Base-by-base conservation (phyloP, 2,888 invertebrate species). In the Embidobia sp. region DNA sequence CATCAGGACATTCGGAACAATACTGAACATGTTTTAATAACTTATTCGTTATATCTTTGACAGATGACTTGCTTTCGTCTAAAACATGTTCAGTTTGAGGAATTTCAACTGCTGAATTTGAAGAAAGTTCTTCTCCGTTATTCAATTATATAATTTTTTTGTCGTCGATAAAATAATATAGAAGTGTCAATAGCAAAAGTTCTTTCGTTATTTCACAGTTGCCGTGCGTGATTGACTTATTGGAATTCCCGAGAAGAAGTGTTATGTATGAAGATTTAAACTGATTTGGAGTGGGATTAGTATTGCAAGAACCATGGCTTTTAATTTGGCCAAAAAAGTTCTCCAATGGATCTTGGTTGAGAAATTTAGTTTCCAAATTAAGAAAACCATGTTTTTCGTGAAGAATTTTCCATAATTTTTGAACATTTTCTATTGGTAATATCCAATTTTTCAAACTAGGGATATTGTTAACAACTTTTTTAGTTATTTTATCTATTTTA, bases 271-370 rank as follows among this genome's bases (percentile, higher is more conserved):
- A 53, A 22, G 35, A n/a, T 15, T 53, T 10, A 26, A 53, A 53
- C 13, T 59, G 46, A 1, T 0, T 1, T 5, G 42, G 31, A 7
- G 59, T 49, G 0, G 69, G 69, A 16, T 69, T 69, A 2, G n/a
- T 42, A 4, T 46, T 49, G n/a, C 42, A 15, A n/a, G 31, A 4
- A 0, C 16, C 27, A 10, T 49, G 42, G 13, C 35, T 53, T 63
- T 48, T 31, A 3, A 72, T 61, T 13, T 46, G 48, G 0, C 72
- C 72, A 29, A 72, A 63, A 18, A 53, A 35, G 13, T 72, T 72
- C n/a, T 72, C 72, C 1, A 72, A n/a, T 2, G 55, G 53, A 19
- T 72, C 72, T 46, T 64, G 72, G 26, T 61, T 72, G 0, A 72
- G 1, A 10, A 11, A 35, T 8, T 16, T 2, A 1, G 53, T 37